phyloP scores from a whole-genome alignment of 2,888 invertebrate genomes.

The Timema podura region DNA sequence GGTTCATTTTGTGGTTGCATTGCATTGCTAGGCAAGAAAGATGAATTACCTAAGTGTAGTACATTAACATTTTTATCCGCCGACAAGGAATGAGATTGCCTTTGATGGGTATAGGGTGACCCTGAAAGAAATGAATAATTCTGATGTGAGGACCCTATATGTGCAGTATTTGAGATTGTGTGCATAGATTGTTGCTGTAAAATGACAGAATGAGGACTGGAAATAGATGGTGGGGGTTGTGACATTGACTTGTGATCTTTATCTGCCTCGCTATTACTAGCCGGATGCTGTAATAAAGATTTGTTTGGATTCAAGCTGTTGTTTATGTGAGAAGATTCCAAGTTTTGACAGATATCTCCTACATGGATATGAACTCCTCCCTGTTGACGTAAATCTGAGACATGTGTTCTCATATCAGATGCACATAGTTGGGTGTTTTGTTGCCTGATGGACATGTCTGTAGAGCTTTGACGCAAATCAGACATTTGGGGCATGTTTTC shows the following conservation, averaged over 20 bases:
- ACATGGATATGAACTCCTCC: too few species aligned
- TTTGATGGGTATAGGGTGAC: slow-evolving; percentile 42
- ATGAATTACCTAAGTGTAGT: not conserved
- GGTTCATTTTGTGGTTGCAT: slow-evolving; percentile 53
- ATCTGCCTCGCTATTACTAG: slow-evolving; percentile 11
- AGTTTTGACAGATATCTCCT: too few species aligned
- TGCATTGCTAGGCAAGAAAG: not conserved
- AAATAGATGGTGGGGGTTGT: slow-evolving; percentile 15
- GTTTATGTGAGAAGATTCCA: too few species aligned
- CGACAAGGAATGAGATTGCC: slow-evolving; percentile 24
- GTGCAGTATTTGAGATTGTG: slow-evolving; percentile 17
- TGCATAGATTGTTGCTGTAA: slow-evolving; percentile 17
- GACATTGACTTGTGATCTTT: slow-evolving; percentile 12
- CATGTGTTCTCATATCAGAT: too few species aligned
- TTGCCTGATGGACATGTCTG: slow-evolving; percentile 9
- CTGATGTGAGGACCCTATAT: slow-evolving; percentile 19
- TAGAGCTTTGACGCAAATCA: slow-evolving; percentile 12
- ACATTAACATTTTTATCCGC: slow-evolving; percentile 7
- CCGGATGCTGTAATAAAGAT: too few species aligned
- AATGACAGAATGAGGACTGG: slow-evolving; percentile 14
- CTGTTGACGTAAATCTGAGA: too few species aligned
- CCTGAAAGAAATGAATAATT: slow-evolving; percentile 61
- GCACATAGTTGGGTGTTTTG: not conserved
- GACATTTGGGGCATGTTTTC: slow-evolving; percentile 10
- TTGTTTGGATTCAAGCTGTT: too few species aligned